phyloP scores from a whole-genome alignment of 2,888 invertebrate genomes.

The Meiosimyza decipiens region DNA sequence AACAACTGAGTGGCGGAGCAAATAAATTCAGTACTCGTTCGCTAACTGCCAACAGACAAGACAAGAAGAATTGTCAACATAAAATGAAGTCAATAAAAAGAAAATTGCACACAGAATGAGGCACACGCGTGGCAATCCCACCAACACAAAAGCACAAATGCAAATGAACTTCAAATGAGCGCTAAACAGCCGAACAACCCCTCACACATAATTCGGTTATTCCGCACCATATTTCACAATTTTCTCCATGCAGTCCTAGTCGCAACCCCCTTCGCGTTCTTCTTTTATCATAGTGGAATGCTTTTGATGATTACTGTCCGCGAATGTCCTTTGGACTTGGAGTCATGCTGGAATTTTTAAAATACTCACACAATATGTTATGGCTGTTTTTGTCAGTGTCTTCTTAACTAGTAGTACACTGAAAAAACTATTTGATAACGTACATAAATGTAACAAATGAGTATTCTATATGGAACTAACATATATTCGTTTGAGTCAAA shows the following conservation, averaged over 20 bases:
- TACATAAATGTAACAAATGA: too few species aligned
- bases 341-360: background rate
- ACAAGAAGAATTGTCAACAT: slow-evolving; percentile 33
- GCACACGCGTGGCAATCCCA: slow-evolving; percentile 9
- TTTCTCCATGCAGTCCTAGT: background rate
- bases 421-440: too few species aligned
- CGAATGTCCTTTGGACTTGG: background rate
- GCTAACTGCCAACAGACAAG: slow-evolving; percentile 27
- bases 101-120: slow-evolving; percentile 22
- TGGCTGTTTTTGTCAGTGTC: too few species aligned
- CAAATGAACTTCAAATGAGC: slow-evolving; percentile 32
- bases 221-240: slow-evolving; percentile 29
- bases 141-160: slow-evolving; percentile 23
- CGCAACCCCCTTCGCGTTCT: too few species aligned
- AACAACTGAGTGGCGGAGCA: slow-evolving; percentile 2
- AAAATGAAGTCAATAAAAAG: slow-evolving; percentile 32
- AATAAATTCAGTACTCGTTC: slow-evolving; percentile 23
- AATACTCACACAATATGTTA: too few species aligned
- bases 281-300: background rate
- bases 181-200: slow-evolving; percentile 1
- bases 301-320: background rate
- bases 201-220: slow-evolving; percentile 25
- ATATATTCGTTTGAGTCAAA: too few species aligned
- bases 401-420: too few species aligned
- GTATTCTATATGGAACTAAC: too few species aligned